Evolutionary conservation across 1,140 invertebrate genomes (phyloP).

Genomic region (Solenopsis invicta): DNA sequence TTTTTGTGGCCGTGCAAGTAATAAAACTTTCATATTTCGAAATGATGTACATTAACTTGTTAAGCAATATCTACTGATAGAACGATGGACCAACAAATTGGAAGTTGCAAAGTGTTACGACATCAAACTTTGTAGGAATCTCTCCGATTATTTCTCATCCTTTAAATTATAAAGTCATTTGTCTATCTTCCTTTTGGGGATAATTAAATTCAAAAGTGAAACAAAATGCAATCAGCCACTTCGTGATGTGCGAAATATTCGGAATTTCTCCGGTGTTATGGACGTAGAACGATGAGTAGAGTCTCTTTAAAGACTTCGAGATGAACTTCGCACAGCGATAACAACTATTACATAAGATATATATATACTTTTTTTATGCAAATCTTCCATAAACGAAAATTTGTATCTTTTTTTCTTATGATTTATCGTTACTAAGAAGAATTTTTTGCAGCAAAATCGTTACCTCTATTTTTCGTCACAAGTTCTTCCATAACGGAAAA

Average conservation of each 20-base stretch:
- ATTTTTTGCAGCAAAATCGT: background rate
- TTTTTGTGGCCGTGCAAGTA: background rate
- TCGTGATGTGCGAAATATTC: background rate
- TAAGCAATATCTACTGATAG: conserved; percentile 9
- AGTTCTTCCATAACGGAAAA: background rate
- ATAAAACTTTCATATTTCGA: background rate
- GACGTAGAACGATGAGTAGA: background rate
- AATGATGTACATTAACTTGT: background rate
- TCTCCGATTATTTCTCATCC: background rate
- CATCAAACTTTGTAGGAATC: background rate
- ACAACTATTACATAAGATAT: background rate
- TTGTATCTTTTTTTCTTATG: background rate
- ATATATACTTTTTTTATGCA: background rate
- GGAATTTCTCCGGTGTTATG: background rate
- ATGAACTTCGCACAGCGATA: background rate
- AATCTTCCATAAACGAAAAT: background rate
- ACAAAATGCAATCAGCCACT: background rate
- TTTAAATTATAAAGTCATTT: background rate
- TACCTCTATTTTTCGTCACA: background rate
- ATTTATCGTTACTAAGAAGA: conserved; percentile 3
- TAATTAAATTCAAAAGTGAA: background rate
- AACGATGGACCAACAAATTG: background rate
- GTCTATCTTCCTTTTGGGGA: background rate
- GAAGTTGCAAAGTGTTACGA: background rate
- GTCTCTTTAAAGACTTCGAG: background rate